These are phyloP conservation scores for Monomorium pharaonis DNA, from an alignment of 1,140 invertebrate genomes.

Conservation along the genomic window DNA sequence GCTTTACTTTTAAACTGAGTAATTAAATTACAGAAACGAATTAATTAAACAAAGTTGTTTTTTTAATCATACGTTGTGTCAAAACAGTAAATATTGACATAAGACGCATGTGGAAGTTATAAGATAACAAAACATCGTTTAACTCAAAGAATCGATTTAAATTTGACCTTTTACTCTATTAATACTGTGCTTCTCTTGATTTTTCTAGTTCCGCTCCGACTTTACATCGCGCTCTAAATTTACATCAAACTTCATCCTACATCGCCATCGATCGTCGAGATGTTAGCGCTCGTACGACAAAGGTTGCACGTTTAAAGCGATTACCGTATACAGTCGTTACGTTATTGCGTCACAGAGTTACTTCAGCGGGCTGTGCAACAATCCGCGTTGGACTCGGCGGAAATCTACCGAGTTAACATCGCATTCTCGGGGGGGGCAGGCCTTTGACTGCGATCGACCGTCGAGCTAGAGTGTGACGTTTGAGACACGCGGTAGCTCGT, in stretches of 20 bases:
- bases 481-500: neutral
- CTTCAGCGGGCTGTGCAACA: neutral
- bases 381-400: neutral
- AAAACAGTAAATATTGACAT: too few species aligned
- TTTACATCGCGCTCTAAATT: neutral
- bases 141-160: too few species aligned
- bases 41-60: too few species aligned
- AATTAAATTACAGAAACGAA: too few species aligned
- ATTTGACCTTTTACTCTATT: too few species aligned
- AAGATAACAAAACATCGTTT: too few species aligned
- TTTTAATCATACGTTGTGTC: too few species aligned
- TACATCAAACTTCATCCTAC: neutral
- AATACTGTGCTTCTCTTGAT: too few species aligned
- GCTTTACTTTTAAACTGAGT: too few species aligned
- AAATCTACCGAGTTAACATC: neutral
- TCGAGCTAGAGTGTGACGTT: neutral
- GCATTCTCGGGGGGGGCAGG: neutral
- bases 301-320: neutral
- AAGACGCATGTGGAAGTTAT: too few species aligned
- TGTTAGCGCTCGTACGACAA: neutral
- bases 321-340: neutral
- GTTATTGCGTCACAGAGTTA: neutral
- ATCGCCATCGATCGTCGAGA: neutral
- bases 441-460: neutral
- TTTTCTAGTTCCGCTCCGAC: neutral